Evolutionary conservation across 2,888 invertebrate genomes (phyloP), one percentile per base, ranked within the genome.

Genomic region (Eupithecia tripunctaria): DNA sequence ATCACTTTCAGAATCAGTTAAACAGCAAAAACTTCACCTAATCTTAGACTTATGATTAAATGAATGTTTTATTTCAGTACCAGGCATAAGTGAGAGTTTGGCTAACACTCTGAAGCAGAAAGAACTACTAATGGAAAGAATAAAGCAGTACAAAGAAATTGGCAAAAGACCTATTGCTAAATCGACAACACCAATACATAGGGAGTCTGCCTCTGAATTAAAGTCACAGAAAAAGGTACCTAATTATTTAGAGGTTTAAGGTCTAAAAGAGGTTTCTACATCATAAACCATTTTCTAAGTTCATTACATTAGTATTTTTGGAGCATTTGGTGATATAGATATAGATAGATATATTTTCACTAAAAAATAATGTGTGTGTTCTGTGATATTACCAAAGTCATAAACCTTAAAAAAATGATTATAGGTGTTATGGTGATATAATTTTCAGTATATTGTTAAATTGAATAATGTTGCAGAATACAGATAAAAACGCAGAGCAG

Each of bases 111-210:
- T 94, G 27, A 94, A 93, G 81, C 94, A 94, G 76, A 94, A 94
- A 76, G 94, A 94, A 76, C 72, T 94, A 71, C 79, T 94, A 36
- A 93, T 94, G 93, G 94, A 94, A 81, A 90, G 91, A 78, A 94
- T 94, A 81, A 93, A 94, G 81, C 94, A 93, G 77, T 94, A 94
- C 78, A 94, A 94, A 78, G 94, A 94, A 86, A 93, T 94, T 38
- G 93, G 91, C 81, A 94, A 91, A 82, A 89, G 90, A 79, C 93
- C 93, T 32, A 88, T 87, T 75, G 79, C 80, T 6, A 92, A 91
- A 82, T 81, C 87, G 29, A 77, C 87, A 71, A 80, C 88, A 66
- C 75, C 76, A 32, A 74, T 77, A 38, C 88, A 85, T 74, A 88
- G 84, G 78, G 93, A 91, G 47, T 81, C 87, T 2, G 78, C 81